These are phyloP conservation scores for Pristiophorus japonicus DNA, from an alignment of 2,113 vertebrate species.

Conservation along the genomic window DNA sequence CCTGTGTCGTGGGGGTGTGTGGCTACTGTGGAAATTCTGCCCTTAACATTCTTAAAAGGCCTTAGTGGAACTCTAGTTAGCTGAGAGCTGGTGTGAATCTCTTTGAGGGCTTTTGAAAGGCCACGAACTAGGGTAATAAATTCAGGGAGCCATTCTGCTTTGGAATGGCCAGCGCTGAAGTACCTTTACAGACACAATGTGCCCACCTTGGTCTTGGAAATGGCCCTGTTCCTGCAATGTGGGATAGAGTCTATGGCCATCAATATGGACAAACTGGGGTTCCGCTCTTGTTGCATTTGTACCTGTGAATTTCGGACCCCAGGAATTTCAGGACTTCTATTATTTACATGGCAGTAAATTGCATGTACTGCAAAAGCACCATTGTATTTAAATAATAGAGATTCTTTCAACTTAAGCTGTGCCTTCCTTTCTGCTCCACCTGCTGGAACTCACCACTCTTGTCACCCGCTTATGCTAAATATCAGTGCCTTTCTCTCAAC, in stretches of 20 bases:
- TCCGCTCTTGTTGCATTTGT: background rate
- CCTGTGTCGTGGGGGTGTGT: background rate
- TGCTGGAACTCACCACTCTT: too few species aligned
- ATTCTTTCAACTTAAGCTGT: background rate
- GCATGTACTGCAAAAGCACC: background rate
- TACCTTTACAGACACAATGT: background rate
- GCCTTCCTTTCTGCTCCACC: too few species aligned
- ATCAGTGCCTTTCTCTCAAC: background rate
- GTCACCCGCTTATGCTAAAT: background rate
- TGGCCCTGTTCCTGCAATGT: background rate
- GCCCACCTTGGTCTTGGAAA: background rate
- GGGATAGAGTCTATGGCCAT: background rate
- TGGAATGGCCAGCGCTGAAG: background rate
- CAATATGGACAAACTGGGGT: background rate
- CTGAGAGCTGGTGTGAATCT: background rate
- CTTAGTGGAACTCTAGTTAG: too few species aligned
- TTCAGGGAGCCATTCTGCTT: too few species aligned
- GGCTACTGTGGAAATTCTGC: background rate
- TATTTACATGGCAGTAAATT: background rate
- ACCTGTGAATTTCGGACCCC: background rate
- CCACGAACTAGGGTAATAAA: too few species aligned
- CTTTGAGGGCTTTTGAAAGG: background rate
- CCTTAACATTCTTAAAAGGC: background rate
- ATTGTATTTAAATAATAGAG: background rate
- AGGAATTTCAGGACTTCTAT: background rate